Conservation (phyloP, 2,888 invertebrate species). For the Xestia rhomboidea region DNA sequence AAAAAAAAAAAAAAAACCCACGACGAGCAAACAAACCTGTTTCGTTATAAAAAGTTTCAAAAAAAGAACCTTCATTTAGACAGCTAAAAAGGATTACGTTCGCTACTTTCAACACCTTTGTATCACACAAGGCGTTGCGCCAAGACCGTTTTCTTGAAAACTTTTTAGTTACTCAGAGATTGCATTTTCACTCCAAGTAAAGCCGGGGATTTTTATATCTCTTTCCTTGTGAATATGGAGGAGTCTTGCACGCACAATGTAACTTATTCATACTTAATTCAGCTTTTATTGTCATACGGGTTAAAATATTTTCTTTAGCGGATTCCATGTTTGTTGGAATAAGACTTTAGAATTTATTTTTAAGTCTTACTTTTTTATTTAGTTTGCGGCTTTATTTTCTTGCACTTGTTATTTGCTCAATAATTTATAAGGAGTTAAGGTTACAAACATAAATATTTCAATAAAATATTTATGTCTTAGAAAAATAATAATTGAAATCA, state of each 20-base stretch:
- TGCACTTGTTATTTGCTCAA: not conserved
- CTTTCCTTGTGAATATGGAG: conserved; percentile 67
- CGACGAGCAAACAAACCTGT: not conserved
- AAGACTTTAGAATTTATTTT: conserved; percentile 12
- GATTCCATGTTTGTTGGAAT: conserved; percentile 31
- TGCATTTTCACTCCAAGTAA: conserved; percentile 78
- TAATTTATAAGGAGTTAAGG: too few species aligned
- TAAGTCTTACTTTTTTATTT: not conserved
- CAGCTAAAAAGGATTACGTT: conserved; percentile 12
- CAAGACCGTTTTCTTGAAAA: conserved; percentile 79
- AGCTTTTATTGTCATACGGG: conserved; percentile 46
- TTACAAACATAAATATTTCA: too few species aligned
- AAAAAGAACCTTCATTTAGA: conserved; percentile 12
- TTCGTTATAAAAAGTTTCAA: not conserved
- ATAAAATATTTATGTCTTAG: too few species aligned
- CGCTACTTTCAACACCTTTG: conserved; percentile 29
- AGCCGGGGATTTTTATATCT: conserved; percentile 73
- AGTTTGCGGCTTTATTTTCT: not conserved
- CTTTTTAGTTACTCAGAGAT: conserved; percentile 81
- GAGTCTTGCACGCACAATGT: conserved; percentile 59
- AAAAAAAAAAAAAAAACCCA: not conserved
- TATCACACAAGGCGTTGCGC: conserved; percentile 63
- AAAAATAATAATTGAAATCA: too few species aligned
- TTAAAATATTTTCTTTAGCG: conserved; percentile 45
- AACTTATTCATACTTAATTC: conserved; percentile 56